phyloP scores from a whole-genome alignment of 2,888 invertebrate species.

The Hemistola chrysoprasaria region DNA sequence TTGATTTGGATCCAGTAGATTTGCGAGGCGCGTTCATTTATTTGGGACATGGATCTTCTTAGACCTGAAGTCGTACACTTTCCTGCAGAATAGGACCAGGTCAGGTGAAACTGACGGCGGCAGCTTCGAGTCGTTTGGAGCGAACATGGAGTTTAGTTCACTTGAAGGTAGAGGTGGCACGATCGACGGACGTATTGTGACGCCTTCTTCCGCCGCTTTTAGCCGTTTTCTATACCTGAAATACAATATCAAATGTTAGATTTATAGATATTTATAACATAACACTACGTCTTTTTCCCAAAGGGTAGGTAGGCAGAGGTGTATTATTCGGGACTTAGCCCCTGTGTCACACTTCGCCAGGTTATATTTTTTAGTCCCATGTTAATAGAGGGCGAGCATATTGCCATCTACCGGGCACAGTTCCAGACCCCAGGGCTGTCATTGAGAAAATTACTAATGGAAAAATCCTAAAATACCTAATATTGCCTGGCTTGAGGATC shows the following conservation, averaged over 20 bases:
- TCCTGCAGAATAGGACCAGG: constrained; percentile 96
- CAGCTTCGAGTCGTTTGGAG: constrained; percentile 83
- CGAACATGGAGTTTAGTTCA: constrained; percentile 74
- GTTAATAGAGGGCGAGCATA: too few species aligned
- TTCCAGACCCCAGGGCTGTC: too few species aligned
- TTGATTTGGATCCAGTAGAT: constrained; percentile 13
- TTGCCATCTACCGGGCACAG: too few species aligned
- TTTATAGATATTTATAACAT: too few species aligned
- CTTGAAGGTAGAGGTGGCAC: constrained; percentile 87
- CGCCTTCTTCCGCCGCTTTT: constrained; percentile 89
- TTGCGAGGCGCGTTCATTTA: constrained; percentile 53
- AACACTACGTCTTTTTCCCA: too few species aligned
- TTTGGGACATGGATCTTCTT: constrained; percentile 85
- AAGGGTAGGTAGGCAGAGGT: too few species aligned
- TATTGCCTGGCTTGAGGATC: too few species aligned
- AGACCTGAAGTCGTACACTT: constrained; percentile 96
- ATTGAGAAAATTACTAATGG: too few species aligned
- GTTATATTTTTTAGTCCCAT: too few species aligned
- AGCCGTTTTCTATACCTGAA: constrained; percentile 92
- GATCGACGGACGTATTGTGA: constrained; percentile 86
- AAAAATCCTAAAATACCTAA: too few species aligned
- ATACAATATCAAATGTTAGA: constrained; percentile 14
- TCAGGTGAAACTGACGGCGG: constrained; percentile 86
- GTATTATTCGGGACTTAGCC: too few species aligned
- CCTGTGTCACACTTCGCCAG: too few species aligned